phyloP scores from a whole-genome alignment of 2,888 invertebrate species.

The Pyrrhosoma nymphula region DNA sequence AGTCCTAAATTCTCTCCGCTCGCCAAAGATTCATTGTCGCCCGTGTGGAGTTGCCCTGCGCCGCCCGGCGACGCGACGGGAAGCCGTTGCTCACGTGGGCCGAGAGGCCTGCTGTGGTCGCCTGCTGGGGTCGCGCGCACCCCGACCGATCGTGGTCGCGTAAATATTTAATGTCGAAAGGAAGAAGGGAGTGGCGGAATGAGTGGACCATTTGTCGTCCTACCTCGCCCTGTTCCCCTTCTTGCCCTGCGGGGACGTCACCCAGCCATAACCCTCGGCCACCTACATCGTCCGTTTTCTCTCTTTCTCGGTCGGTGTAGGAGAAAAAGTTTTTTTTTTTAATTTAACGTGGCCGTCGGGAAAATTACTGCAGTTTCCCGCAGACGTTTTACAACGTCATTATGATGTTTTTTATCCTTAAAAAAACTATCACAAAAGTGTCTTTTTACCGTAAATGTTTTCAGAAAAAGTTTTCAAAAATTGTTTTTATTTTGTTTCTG shows the following conservation, averaged over 20 bases:
- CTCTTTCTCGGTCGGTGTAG: neutral
- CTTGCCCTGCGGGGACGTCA: neutral
- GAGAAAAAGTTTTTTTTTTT: neutral
- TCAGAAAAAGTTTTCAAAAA: too few species aligned
- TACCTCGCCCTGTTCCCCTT: too few species aligned
- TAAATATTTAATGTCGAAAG: neutral
- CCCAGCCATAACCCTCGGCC: neutral
- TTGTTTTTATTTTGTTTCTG: too few species aligned
- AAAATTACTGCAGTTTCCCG: too few species aligned
- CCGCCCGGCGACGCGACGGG: neutral
- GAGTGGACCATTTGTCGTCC: neutral
- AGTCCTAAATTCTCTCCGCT: neutral
- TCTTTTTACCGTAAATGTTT: too few species aligned
- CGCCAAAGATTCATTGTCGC: neutral
- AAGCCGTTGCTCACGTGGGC: too few species aligned
- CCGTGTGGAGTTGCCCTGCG: neutral
- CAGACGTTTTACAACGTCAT: too few species aligned
- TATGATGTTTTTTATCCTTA: too few species aligned
- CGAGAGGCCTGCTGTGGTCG: neutral
- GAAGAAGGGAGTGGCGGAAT: neutral
- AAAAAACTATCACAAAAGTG: too few species aligned
- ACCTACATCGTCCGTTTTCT: neutral
- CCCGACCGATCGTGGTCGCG: too few species aligned
- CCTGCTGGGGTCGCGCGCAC: neutral
- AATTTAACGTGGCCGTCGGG: neutral